Percentiles rank a stretch among this genome's conserved stretches.
Conservation (phyloP, 2,888 invertebrate species). For the Pristionchus fissidentatus region DNA sequence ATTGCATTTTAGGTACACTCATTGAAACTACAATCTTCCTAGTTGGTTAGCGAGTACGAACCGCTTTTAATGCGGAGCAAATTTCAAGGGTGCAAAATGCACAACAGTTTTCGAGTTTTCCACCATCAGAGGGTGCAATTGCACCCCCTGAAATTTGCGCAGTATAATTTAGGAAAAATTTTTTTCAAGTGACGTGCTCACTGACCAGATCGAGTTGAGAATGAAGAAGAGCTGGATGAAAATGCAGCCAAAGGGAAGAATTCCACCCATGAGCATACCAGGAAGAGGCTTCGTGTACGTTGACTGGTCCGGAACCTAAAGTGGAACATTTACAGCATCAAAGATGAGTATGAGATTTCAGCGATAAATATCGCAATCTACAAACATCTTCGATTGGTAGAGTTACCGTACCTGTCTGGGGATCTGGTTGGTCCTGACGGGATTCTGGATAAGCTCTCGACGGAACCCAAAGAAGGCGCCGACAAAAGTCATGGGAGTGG, state of each 20-base stretch:
- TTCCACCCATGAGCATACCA: constrained; percentile 95
- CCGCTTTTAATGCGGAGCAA: too few relatives aligned
- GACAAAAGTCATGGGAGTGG: constrained; percentile 95
- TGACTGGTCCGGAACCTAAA: constrained; percentile 92
- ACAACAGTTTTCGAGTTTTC: too few relatives aligned
- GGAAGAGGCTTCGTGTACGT: constrained; percentile 93
- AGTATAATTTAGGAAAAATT: too few relatives aligned
- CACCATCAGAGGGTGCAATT: too few relatives aligned
- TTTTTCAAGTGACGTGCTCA: background rate
- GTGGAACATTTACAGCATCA: background rate
- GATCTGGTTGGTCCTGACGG: constrained; percentile 97
- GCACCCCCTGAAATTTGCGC: too few relatives aligned
- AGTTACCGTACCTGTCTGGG: constrained; percentile 84
- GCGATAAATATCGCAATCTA: background rate
- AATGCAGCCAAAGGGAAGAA: constrained; percentile 96
- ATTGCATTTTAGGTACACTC: too few relatives aligned
- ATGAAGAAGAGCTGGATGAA: constrained; percentile 99
- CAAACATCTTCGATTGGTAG: too few relatives aligned
- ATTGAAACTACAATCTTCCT: too few relatives aligned
- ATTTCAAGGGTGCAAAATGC: too few relatives aligned
- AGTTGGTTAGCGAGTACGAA: too few relatives aligned
- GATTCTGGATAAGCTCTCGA: constrained; percentile 93
- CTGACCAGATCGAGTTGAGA: constrained; percentile 95
- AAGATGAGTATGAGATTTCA: background rate
- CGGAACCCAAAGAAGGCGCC: constrained; percentile 99